Evolutionary conservation across 2,888 invertebrate genomes (phyloP).

Genomic region (Conchocele bisecta): DNA sequence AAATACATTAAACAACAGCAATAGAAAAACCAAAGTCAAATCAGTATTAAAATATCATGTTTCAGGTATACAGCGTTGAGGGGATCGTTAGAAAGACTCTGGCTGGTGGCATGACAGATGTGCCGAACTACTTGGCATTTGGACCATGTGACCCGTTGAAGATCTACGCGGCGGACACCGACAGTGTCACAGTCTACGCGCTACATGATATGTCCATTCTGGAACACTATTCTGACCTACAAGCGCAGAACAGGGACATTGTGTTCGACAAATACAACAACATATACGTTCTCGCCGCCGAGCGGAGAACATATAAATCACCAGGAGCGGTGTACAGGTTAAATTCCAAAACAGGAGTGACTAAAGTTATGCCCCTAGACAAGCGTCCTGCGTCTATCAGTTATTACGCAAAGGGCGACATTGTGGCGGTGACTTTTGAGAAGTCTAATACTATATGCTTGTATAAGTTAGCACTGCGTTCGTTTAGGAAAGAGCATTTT

Average conservation of each 20-base stretch:
- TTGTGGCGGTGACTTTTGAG: constrained; percentile 46
- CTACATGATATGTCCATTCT: constrained; percentile 31
- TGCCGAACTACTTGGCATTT: constrained; percentile 46
- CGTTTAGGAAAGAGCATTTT: constrained; percentile 45
- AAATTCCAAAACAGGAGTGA: constrained; percentile 29
- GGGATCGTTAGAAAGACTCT: too few relatives aligned
- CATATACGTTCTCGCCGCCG: constrained; percentile 45
- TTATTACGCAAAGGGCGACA: constrained; percentile 40
- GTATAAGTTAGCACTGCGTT: constrained; percentile 40
- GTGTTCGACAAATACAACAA: constrained; percentile 51
- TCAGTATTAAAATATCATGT: too few relatives aligned
- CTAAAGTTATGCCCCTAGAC: constrained; percentile 40
- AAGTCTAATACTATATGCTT: constrained; percentile 41
- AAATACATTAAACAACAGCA: too few relatives aligned
- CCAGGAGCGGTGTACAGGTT: constrained; percentile 50
- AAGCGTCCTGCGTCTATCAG: constrained; percentile 38
- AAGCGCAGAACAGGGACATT: constrained; percentile 43
- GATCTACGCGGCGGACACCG: constrained; percentile 44
- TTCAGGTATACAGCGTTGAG: too few relatives aligned
- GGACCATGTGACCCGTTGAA: constrained; percentile 36
- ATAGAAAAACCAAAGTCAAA: too few relatives aligned
- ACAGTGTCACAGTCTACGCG: constrained; percentile 53
- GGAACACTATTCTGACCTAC: constrained; percentile 48
- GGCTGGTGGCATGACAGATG: constrained; percentile 42
- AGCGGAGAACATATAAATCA: constrained; percentile 38